Conservation (phyloP, 2,113 vertebrate species). For the Okapia johnstoni region DNA sequence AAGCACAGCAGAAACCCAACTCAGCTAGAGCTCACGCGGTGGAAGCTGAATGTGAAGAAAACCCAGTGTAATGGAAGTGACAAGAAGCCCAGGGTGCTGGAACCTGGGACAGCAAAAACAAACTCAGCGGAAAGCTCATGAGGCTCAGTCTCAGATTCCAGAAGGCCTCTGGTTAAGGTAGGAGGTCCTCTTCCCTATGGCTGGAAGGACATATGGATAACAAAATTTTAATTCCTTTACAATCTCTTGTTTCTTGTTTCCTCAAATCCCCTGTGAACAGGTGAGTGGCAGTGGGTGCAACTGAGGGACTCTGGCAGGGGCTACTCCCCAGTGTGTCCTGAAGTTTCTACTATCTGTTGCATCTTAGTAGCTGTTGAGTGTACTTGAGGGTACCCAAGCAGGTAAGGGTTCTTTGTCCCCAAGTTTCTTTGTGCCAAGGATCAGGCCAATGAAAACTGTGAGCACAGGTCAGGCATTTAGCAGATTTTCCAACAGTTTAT, state of each 20-base stretch:
- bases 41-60: background rate
- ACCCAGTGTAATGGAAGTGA: background rate
- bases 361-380: background rate
- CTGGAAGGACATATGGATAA: background rate
- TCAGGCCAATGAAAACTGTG: background rate
- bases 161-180: background rate
- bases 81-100: background rate
- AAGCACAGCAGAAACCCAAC: background rate
- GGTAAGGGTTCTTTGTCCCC: background rate
- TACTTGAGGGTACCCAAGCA: background rate
- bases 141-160: background rate
- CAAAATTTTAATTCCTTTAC: background rate
- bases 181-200: background rate
- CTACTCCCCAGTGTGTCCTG: background rate
- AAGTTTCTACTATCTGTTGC: background rate
- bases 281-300: background rate
- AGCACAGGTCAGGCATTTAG: background rate
- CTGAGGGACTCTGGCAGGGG: background rate
- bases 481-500: background rate
- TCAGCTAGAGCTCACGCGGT: rapidly evolving
- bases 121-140: background rate
- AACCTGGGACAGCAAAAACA: background rate
- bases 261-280: background rate
- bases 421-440: background rate
- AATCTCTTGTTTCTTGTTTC: background rate